These are phyloP conservation scores for Diplodus sargus DNA, from an alignment of 2,797 vertebrate genomes.

Conservation along the genomic window DNA sequence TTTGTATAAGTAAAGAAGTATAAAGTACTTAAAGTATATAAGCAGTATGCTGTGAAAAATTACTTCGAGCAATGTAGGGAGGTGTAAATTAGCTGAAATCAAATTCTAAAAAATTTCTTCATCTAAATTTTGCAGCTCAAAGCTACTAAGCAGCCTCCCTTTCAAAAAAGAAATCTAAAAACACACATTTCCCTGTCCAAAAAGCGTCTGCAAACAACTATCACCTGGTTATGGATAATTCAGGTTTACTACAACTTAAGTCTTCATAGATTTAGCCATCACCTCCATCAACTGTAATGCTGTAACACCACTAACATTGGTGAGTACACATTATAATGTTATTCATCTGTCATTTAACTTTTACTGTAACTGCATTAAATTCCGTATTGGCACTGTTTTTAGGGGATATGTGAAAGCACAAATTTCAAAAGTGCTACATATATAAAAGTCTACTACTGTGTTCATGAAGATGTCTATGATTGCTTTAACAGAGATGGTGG, in stretches of 20 bases:
- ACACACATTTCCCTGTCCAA: background rate
- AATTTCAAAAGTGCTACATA: background rate
- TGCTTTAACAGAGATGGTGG: constrained; percentile 7
- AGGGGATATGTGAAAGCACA: background rate
- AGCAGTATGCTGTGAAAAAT: constrained; percentile 9
- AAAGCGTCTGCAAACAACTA: background rate
- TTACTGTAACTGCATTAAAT: background rate
- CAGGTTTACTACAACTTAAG: background rate
- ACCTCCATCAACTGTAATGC: background rate
- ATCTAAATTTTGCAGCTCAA: background rate
- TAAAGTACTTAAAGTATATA: background rate
- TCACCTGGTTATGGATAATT: background rate
- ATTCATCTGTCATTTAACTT: background rate
- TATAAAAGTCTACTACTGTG: constrained; percentile 2
- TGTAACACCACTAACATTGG: background rate
- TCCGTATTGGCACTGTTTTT: background rate
- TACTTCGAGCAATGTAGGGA: constrained; percentile 3
- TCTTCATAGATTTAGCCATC: background rate
- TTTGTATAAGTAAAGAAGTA: constrained; percentile 12
- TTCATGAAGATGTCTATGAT: constrained; percentile 10
- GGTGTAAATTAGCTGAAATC: background rate
- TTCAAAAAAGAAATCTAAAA: background rate
- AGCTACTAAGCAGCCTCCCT: background rate
- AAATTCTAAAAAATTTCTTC: background rate
- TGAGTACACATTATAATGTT: background rate